These are phyloP conservation scores for Eupithecia tripunctaria DNA, from an alignment of 2,888 invertebrate species.

Conservation along the genomic window DNA sequence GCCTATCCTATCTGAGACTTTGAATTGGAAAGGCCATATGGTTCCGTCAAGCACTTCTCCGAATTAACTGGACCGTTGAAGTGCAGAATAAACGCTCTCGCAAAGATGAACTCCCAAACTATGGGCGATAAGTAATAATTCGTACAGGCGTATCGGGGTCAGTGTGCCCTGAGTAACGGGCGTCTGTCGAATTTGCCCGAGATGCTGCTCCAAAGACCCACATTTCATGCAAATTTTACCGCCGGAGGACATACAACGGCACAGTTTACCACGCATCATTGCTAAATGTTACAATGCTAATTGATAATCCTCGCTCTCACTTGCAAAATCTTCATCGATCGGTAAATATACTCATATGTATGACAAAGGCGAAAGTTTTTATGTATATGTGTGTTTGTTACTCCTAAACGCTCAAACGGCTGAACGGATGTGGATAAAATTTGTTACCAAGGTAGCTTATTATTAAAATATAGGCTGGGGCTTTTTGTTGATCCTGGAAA, in stretches of 20 bases:
- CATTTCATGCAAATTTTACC: constrained; percentile 60
- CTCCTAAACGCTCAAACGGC: not conserved
- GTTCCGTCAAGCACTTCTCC: not conserved
- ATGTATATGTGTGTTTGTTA: not conserved
- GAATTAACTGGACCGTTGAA: not conserved
- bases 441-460: not conserved
- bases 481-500: not conserved
- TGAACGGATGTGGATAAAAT: not conserved
- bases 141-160: constrained; percentile 69
- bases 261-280: constrained; percentile 53
- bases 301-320: constrained; percentile 48
- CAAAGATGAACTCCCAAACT: constrained; percentile 44
- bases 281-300: constrained; percentile 56
- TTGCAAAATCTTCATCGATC: constrained; percentile 5
- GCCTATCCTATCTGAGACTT: too few species aligned
- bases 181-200: constrained; percentile 59
- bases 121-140: constrained; percentile 58
- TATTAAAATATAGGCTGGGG: too few species aligned
- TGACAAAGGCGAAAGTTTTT: not conserved
- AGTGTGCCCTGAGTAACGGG: constrained; percentile 74
- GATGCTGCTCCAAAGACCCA: constrained; percentile 62
- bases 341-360: constrained; percentile 16
- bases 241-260: constrained; percentile 55
- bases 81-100: constrained; percentile 14
- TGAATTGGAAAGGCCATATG: not conserved